phyloP scores from a whole-genome alignment of 35 echinoderm and acorn worm genomes.

The Diadema setosum region DNA sequence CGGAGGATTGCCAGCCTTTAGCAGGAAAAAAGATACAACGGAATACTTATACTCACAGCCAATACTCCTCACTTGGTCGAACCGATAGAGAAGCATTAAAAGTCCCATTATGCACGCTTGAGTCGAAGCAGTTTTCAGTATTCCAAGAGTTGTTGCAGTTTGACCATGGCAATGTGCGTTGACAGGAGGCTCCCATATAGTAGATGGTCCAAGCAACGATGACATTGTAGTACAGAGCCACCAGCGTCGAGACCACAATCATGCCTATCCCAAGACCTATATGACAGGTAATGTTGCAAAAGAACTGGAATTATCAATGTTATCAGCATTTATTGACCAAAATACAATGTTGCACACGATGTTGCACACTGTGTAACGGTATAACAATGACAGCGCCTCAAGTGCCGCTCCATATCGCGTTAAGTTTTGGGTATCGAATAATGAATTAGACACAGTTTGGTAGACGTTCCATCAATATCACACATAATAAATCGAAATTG shows the following conservation, averaged over 20 bases:
- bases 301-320: no score
- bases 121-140: constrained; percentile 64
- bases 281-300: no score
- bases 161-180: constrained; percentile 54
- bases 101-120: background rate
- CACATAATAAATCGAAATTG: no score
- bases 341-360: no score
- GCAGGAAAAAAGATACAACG: background rate
- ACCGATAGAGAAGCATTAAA: background rate
- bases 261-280: constrained; percentile 89
- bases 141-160: constrained; percentile 86
- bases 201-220: constrained; percentile 87
- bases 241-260: constrained; percentile 55
- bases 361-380: no score
- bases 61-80: constrained; percentile 70
- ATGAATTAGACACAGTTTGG: no score
- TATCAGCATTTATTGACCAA: no score
- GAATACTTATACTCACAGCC: constrained; percentile 11
- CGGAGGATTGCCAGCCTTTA: no score
- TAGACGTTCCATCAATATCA: no score
- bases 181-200: constrained; percentile 73
- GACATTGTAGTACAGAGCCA: constrained; percentile 90
- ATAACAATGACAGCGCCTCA: no score
- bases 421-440: no score
- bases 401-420: no score